phyloP scores from a whole-genome alignment of 1,140 invertebrate genomes.

The Pseudachorutes palmiensis region DNA sequence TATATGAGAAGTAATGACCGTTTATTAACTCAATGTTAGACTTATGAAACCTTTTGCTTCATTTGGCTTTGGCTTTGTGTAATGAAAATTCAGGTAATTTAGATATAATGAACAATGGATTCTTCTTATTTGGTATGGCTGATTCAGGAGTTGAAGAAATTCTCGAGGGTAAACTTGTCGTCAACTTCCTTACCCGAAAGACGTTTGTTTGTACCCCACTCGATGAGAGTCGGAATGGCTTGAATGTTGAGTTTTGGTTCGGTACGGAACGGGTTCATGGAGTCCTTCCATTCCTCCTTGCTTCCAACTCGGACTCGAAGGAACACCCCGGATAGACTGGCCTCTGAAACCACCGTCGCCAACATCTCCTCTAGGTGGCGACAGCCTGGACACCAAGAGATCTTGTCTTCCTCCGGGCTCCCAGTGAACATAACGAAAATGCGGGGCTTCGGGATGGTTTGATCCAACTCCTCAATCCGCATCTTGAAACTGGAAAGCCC shows the following conservation, averaged over 20 bases:
- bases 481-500: background rate
- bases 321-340: background rate
- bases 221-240: background rate
- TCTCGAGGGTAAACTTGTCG: background rate
- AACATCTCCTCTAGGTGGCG: background rate
- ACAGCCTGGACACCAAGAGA: background rate
- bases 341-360: background rate
- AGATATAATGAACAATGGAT: no score
- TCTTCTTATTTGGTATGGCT: background rate
- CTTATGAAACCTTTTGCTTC: no score
- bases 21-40: no score
- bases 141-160: background rate
- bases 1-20: no score
- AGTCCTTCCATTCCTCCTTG: background rate
- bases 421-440: background rate
- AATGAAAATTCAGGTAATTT: no score
- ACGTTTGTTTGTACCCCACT: background rate
- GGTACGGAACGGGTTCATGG: background rate
- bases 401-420: background rate
- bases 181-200: background rate
- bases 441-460: background rate
- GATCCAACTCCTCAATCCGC: background rate
- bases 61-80: no score
- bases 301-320: background rate
- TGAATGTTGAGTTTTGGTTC: background rate